Evolutionary conservation across 2,113 vertebrate species (phyloP).

Genomic region (Oncorhynchus masou): DNA sequence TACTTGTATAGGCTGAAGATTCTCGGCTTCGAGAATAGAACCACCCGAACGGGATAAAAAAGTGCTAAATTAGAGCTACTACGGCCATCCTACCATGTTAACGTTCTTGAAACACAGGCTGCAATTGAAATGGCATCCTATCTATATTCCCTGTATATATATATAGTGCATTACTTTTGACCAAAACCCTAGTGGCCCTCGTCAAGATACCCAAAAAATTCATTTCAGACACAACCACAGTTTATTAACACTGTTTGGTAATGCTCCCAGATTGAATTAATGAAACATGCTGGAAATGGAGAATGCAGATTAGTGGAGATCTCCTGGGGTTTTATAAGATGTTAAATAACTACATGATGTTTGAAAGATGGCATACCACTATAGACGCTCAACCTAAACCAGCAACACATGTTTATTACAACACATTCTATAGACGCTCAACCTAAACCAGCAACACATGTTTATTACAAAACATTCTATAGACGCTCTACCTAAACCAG

Average conservation of each 20-base stretch:
- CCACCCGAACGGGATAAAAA: conserved; percentile 59
- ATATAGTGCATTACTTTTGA: no score
- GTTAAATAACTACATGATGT: conserved; percentile 19
- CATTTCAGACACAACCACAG: conserved; percentile 3
- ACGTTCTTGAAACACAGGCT: conserved; percentile 17
- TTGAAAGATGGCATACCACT: conserved; percentile 7
- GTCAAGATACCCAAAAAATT: no score
- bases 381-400: no score
- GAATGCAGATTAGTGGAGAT: conserved; percentile 20
- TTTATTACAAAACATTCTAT: no score
- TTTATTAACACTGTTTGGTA: conserved; percentile 1
- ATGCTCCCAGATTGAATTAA: conserved; percentile 13
- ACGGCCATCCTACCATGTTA: conserved; percentile 27
- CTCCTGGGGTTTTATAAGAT: conserved; percentile 30
- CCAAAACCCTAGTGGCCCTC: no score
- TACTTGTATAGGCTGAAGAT: conserved; percentile 56
- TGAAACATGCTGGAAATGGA: conserved; percentile 34
- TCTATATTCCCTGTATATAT: no score
- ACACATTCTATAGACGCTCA: no score
- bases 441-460: no score
- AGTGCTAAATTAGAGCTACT: conserved; percentile 33
- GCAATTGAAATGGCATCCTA: no score
- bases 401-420: no score
- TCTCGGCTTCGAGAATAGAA: conserved; percentile 21
- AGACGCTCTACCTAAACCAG: no score